Evolutionary conservation across 2,888 invertebrate species (phyloP).

Genomic region (Oxyteleia sp.): DNA sequence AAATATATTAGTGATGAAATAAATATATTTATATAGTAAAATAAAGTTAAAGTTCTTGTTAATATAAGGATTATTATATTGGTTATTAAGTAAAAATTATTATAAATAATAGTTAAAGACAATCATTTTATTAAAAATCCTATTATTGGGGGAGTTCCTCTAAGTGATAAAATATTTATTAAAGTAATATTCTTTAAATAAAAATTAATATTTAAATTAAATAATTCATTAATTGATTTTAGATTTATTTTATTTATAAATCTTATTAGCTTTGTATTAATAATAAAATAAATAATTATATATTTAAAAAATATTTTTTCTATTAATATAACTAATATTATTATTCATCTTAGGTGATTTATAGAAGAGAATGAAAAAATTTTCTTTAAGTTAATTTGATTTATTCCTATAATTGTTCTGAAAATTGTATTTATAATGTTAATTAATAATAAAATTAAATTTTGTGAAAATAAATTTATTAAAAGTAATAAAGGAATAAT

Average conservation of each 20-base stretch:
- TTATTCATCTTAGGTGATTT: constrained; percentile 90
- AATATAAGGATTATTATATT: constrained; percentile 68
- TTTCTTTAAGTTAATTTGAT: constrained; percentile 89
- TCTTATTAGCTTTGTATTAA: constrained; percentile 46
- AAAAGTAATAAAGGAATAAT: constrained; percentile 88
- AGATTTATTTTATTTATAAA: too few species aligned
- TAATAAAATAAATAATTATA: constrained; percentile 49
- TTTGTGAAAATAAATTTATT: constrained; percentile 86
- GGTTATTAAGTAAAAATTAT: constrained; percentile 46
- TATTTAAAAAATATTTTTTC: constrained; percentile 72
- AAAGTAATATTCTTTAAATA: too few species aligned
- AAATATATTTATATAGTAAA: constrained; percentile 64
- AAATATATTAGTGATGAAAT: constrained; percentile 52
- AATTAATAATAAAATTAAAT: constrained; percentile 83
- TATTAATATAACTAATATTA: constrained; percentile 76
- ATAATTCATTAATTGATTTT: constrained; percentile 22
- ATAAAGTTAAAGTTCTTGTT: constrained; percentile 59
- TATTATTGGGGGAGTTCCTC: constrained; percentile 67
- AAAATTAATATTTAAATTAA: too few species aligned
- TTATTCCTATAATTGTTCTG: constrained; percentile 88
- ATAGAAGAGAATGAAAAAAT: constrained; percentile 90
- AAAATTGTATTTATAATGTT: constrained; percentile 90
- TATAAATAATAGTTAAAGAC: constrained; percentile 73
- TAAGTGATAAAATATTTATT: constrained; percentile 60
- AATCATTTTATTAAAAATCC: constrained; percentile 86